Evolutionary conservation across 1,140 invertebrate genomes (phyloP).

Genomic region (Ectropis grisescens): DNA sequence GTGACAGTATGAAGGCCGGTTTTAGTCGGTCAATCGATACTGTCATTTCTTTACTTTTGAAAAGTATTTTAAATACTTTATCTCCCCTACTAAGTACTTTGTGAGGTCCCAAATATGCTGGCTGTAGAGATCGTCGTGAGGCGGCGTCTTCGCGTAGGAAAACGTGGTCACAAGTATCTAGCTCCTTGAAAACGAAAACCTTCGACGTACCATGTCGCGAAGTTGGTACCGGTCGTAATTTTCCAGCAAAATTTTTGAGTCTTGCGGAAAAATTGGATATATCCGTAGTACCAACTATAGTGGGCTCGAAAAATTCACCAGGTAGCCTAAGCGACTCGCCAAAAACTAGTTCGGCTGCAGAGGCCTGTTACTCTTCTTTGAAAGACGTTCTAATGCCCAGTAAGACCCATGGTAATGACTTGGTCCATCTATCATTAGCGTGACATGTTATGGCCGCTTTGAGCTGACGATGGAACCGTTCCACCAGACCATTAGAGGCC

Average conservation of each 20-base stretch:
- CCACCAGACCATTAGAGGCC: constrained; percentile 1
- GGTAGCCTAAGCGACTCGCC: not conserved
- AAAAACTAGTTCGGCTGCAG: not conserved
- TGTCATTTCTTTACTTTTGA: constrained; percentile 3
- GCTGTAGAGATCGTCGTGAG: not conserved
- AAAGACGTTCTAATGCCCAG: not conserved
- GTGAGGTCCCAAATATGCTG: not conserved
- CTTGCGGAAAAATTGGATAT: not conserved
- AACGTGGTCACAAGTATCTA: not conserved
- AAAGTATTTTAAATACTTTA: constrained; percentile 3
- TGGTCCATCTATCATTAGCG: not conserved
- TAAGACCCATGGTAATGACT: not conserved
- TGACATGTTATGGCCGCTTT: constrained; percentile 4
- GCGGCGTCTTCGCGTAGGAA: not conserved
- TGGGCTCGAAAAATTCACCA: not conserved
- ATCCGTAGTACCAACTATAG: not conserved
- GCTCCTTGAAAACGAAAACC: not conserved
- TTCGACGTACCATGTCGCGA: not conserved
- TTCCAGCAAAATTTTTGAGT: not conserved
- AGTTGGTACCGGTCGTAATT: not conserved
- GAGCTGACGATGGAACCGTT: constrained; percentile 4
- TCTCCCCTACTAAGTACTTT: not conserved
- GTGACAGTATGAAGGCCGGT: not conserved
- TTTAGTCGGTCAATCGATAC: constrained; percentile 7
- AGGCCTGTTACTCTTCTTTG: not conserved